Conservation (phyloP, 1,140 invertebrate species). For the Rhopalosiphum padi region DNA sequence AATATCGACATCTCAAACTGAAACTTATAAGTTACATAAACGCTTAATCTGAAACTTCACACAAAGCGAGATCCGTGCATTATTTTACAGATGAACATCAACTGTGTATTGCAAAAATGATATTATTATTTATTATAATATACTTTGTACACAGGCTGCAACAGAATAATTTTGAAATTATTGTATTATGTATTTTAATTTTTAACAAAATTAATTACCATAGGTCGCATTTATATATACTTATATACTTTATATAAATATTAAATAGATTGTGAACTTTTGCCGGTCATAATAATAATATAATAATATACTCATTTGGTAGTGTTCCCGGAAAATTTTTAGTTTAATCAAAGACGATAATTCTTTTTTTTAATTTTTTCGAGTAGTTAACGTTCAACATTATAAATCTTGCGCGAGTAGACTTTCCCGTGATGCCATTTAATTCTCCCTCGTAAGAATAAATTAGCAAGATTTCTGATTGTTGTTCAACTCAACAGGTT, state of each 20-base stretch:
- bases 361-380: not conserved
- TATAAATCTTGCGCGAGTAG: not conserved
- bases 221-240: not conserved
- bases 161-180: not conserved
- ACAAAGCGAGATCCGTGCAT: not conserved
- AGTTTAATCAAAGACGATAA: not conserved
- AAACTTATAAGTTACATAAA: not conserved
- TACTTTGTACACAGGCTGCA: not conserved
- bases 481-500: constrained; percentile 33
- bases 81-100: not conserved
- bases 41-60: not conserved
- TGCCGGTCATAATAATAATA: not conserved
- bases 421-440: not conserved
- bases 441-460: constrained; percentile 30
- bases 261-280: not conserved
- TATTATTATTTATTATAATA: no score
- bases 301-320: not conserved
- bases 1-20: not conserved
- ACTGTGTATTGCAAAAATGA: not conserved
- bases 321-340: not conserved
- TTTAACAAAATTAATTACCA: not conserved
- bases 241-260: not conserved
- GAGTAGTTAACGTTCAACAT: not conserved
- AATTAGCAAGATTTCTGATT: constrained; percentile 7
- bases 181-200: not conserved